A percentile compares a stretch with the other conserved stretches of the same genome.
Evolutionary conservation across 1,140 invertebrate species (phyloP).

Genomic region (Drosophila erecta): DNA sequence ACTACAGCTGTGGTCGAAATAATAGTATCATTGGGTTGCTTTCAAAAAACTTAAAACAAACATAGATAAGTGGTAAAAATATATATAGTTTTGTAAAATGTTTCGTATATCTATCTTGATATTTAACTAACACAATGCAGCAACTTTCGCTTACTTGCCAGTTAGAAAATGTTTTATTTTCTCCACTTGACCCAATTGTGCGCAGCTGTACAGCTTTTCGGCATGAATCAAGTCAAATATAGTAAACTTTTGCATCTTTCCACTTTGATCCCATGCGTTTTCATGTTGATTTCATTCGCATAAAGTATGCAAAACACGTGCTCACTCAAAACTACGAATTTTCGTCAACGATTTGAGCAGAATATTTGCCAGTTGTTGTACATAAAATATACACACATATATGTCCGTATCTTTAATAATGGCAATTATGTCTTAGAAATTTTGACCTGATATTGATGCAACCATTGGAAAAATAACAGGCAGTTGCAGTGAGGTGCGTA

Average conservation of each 20-base stretch:
- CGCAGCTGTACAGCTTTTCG: conserved; percentile 5
- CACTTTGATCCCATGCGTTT: conserved; percentile 12
- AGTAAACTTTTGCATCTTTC: conserved; percentile 18
- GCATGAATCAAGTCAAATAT: conserved; percentile 50
- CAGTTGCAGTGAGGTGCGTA: conserved; percentile 31
- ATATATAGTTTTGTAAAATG: background rate
- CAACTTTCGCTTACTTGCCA: no score
- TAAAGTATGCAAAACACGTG: conserved; percentile 35
- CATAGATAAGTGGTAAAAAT: no score
- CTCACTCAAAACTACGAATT: conserved; percentile 49
- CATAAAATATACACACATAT: conserved; percentile 10
- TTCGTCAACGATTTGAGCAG: conserved; percentile 42
- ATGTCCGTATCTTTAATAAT: conserved; percentile 12
- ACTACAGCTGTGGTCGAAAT: background rate
- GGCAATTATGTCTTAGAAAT: conserved; percentile 19
- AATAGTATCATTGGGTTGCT: background rate
- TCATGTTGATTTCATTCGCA: conserved; percentile 19
- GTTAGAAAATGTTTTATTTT: no score
- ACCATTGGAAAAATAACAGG: conserved; percentile 10
- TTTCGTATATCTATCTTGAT: background rate
- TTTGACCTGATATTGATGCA: conserved; percentile 17
- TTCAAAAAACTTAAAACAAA: background rate
- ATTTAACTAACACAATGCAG: no score
- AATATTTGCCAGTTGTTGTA: conserved; percentile 18
- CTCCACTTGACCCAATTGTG: background rate